phyloP scores from a whole-genome alignment of 2,797 vertebrate genomes.

The Percopsis omiscomaycus region DNA sequence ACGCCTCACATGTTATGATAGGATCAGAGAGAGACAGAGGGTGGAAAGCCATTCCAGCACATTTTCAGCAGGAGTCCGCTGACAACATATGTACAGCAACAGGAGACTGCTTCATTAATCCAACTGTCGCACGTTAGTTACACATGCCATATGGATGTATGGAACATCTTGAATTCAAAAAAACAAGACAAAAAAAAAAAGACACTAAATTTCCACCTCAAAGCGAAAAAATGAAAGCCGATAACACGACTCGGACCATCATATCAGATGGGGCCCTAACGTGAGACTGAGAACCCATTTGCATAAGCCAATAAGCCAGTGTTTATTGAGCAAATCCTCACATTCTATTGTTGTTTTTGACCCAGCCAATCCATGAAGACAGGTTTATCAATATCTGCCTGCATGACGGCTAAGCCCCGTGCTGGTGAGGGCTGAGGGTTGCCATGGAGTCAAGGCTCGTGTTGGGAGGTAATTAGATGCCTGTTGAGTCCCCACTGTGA shows the following conservation, averaged over 20 bases:
- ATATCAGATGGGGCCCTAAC: conserved; percentile 10
- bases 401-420: conserved; percentile 30
- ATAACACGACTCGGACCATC: background rate
- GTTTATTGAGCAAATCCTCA: conserved; percentile 30
- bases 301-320: conserved; percentile 4
- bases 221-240: background rate
- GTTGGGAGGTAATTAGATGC: conserved; percentile 70
- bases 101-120: conserved; percentile 7
- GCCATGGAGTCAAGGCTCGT: conserved; percentile 64
- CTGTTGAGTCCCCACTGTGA: conserved; percentile 55
- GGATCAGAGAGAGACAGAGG: conserved; percentile 22
- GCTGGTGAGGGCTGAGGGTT: conserved; percentile 42
- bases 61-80: background rate
- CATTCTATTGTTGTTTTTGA: conserved; percentile 42
- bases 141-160: background rate
- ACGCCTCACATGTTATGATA: conserved; percentile 17
- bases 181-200: background rate
- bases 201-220: background rate
- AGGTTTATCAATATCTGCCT: conserved; percentile 41
- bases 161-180: background rate
- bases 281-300: conserved; percentile 16
- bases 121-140: conserved; percentile 5
- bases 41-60: conserved; percentile 3
- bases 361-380: conserved; percentile 42
- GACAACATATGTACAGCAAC: background rate